A percentile compares a stretch with the other conserved stretches of the same genome.
Conservation (phyloP, 2,888 invertebrate species). For the Sinopyrophorus schimmeli region DNA sequence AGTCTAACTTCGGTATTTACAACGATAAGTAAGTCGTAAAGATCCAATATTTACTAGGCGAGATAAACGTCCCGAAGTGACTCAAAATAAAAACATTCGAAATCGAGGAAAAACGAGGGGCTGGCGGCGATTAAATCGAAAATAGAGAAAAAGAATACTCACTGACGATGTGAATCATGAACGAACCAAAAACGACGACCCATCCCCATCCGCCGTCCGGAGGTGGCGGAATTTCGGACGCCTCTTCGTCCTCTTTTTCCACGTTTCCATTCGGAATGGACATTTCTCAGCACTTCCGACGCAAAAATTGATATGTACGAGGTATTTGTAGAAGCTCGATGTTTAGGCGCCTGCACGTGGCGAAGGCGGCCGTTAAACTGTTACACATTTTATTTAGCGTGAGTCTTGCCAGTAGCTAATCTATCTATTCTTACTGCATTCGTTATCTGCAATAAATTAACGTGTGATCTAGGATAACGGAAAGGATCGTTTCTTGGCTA, state of each 20-base stretch:
- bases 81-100: no score
- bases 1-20: no score
- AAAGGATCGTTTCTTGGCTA: no score
- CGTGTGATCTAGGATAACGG: no score
- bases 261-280: slow-evolving; percentile 12
- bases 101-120: no score
- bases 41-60: no score
- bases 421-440: slow-evolving; percentile 29
- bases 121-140: no score
- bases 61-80: no score
- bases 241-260: slow-evolving; percentile 46
- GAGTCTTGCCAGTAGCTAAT: slow-evolving; percentile 28
- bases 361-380: slow-evolving; percentile 35
- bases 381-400: slow-evolving; percentile 28
- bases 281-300: slow-evolving; percentile 23
- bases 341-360: slow-evolving; percentile 31
- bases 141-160: slow-evolving; percentile 64
- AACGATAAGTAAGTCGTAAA: no score
- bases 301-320: no score
- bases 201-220: slow-evolving; percentile 97
- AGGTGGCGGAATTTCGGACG: slow-evolving; percentile 58
- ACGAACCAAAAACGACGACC: slow-evolving; percentile 92
- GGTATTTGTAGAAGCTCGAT: no score
- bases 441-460: slow-evolving; percentile 18
- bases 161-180: slow-evolving; percentile 95